Conservation (phyloP, 2,888 invertebrate genomes). For the Dysmachus trigonus region DNA sequence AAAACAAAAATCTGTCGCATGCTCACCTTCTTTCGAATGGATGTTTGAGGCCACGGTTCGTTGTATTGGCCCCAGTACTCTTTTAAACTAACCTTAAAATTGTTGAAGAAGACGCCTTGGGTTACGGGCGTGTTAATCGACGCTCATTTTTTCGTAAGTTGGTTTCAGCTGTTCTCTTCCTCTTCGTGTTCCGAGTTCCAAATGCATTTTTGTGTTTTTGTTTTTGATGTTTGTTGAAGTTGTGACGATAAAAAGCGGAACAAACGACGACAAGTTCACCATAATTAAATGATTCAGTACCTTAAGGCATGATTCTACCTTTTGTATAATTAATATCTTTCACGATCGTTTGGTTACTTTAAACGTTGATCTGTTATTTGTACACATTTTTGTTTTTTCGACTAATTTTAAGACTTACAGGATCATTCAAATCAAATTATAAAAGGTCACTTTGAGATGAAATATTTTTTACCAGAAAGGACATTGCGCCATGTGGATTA, state of each 20-base stretch:
- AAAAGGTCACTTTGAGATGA: no score
- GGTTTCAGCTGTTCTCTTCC: neutral
- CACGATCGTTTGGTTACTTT: neutral
- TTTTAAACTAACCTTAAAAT: neutral
- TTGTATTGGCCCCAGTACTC: neutral
- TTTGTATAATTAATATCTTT: neutral
- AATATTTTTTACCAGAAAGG: no score
- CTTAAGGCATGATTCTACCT: neutral
- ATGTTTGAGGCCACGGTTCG: neutral
- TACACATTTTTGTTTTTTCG: neutral
- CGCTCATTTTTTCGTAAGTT: neutral
- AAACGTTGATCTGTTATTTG: neutral
- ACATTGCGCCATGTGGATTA: no score
- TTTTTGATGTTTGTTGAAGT: neutral
- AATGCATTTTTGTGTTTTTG: neutral
- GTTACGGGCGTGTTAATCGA: neutral
- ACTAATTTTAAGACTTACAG: neutral
- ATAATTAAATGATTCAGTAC: neutral
- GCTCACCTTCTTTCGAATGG: neutral
- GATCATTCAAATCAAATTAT: no score
- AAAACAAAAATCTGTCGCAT: neutral
- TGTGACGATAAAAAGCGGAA: neutral
- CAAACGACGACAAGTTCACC: neutral
- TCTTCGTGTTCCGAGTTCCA: neutral
- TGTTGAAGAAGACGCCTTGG: neutral